Percentiles rank a stretch among this genome's conserved stretches.
Evolutionary conservation across 2,888 invertebrate species (phyloP).

Genomic region (Torymus aiolomorphi): DNA sequence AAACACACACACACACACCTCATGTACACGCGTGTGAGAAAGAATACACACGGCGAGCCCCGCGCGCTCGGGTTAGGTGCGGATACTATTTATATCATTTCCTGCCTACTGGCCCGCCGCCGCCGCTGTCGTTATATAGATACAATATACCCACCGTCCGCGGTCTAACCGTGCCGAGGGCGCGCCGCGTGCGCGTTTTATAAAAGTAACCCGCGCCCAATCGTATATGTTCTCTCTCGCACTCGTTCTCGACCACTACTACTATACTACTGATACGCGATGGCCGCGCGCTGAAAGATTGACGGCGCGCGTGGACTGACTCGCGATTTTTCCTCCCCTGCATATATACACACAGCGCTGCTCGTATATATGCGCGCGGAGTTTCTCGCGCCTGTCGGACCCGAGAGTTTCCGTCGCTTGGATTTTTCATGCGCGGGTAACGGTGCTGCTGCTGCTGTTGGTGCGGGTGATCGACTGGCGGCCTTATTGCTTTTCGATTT

Average conservation of each 20-base stretch:
- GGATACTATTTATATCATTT: conserved; percentile 63
- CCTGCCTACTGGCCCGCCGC: conserved; percentile 62
- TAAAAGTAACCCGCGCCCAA: conserved; percentile 34
- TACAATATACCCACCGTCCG: conserved; percentile 11
- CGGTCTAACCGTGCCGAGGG: conserved; percentile 59
- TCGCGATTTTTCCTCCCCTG: conserved; percentile 56
- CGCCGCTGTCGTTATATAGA: not conserved
- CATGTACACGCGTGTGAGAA: too few species aligned
- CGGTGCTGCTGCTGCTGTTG: too few species aligned
- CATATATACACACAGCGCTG: not conserved
- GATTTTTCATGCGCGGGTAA: conserved; percentile 10
- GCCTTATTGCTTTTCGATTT: conserved; percentile 54
- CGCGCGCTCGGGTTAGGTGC: not conserved
- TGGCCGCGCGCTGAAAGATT: conserved; percentile 71
- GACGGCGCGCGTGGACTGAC: conserved; percentile 66
- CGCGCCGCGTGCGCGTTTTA: conserved; percentile 32
- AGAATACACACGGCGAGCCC: too few species aligned
- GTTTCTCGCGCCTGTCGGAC: conserved; percentile 49
- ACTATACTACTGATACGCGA: conserved; percentile 61
- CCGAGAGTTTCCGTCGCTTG: conserved; percentile 16
- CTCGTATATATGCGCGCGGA: not conserved
- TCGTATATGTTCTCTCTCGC: not conserved
- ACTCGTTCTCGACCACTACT: not conserved
- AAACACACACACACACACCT: too few species aligned
- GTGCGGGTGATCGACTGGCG: conserved; percentile 36